These are phyloP conservation scores for Platyscapa corneri DNA, from an alignment of 1,140 invertebrate species.

Conservation along the genomic window DNA sequence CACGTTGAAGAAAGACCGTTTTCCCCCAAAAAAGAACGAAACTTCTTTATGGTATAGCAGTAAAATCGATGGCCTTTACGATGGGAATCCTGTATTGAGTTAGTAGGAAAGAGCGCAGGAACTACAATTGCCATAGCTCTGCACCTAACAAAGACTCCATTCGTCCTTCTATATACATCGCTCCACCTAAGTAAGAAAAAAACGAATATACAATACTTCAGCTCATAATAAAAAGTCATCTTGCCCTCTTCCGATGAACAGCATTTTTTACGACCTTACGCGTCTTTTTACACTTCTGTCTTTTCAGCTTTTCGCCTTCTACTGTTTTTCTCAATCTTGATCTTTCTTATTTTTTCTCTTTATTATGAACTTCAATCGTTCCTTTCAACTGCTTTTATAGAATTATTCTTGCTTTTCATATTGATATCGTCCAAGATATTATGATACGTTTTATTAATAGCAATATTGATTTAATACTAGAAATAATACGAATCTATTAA, in stretches of 20 bases:
- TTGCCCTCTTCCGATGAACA: background rate
- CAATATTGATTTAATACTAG: too few relatives aligned
- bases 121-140: slow-evolving; percentile 18
- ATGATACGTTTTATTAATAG: too few relatives aligned
- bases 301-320: background rate
- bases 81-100: slow-evolving; percentile 38
- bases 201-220: background rate
- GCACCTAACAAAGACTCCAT: slow-evolving; percentile 11
- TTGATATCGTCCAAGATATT: too few relatives aligned
- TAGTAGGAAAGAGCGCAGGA: slow-evolving; percentile 18
- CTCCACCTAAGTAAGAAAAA: background rate
- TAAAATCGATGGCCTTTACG: too few relatives aligned
- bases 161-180: background rate
- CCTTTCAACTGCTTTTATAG: too few relatives aligned
- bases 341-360: background rate
- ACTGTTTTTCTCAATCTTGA: background rate
- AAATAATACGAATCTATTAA: too few relatives aligned
- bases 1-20: background rate
- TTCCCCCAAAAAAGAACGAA: slow-evolving; percentile 1
- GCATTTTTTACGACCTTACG: slow-evolving; percentile 12
- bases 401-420: too few relatives aligned
- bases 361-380: too few relatives aligned
- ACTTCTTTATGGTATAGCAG: slow-evolving; percentile 36
- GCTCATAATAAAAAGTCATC: slow-evolving; percentile 23
- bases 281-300: background rate